Base-by-base conservation (phyloP, 1,140 invertebrate species). In the Lanistes nyassanus region DNA sequence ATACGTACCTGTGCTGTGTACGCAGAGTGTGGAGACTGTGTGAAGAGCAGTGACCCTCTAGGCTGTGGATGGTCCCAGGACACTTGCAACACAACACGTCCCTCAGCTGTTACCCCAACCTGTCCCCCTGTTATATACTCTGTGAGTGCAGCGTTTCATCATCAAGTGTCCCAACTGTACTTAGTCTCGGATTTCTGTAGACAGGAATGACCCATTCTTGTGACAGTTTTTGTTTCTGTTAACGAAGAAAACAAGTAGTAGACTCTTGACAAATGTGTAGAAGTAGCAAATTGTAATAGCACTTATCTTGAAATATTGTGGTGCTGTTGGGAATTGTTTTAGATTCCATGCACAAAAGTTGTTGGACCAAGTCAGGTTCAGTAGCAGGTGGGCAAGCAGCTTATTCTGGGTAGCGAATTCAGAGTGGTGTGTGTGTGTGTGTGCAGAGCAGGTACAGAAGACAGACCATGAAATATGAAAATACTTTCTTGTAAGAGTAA, bases 31-130 rank as follows among this genome's bases (percentile, higher is more conserved):
- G 77, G 80, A 3, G 58, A 69, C 4, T 90, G 88, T 77, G 71
- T 89, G 13, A 77, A 42, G 29, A 80, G 77, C 42, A 39, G 66
- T 4, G 87, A 89, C 76, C 88, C 87, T 11, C 74, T 88, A 0
- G 70, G 76, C 0, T 90, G 89, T 79, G 88, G 86, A 36, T 90
- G 88, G 88, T 89, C 81, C 72, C 64, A 76, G 23, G 82, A 83
- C 75, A 37, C 71, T 19, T 85, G 84, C 21, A 77, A 76, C 29
- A 83, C 82, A 23, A 64, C 42, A 34, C 47, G 55, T 26, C 36
- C 0, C 3, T 51, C 31, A 78, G 73, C 0, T 37, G n/a, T 62
- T 64, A 58, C 62, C 19, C 42, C 79, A 7, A 74, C 70, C 21
- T 84, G 82, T 71, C 74, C 79, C 31, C 82, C 82, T 39, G 37